Conservation (phyloP, 1,140 invertebrate genomes). For the Bombus pascuorum region DNA sequence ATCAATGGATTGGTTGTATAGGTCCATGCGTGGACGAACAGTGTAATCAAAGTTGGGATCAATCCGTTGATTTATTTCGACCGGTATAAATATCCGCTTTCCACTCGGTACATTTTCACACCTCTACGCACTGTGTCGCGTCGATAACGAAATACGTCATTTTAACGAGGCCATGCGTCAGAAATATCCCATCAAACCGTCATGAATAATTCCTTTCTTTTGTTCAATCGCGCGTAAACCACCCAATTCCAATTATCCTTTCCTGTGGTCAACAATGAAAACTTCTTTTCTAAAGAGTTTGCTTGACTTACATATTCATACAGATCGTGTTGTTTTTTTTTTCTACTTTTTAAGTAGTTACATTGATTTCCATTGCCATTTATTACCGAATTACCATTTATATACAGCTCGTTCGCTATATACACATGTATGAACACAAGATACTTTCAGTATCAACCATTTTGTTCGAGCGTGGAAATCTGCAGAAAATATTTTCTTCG, state of each 20-base stretch:
- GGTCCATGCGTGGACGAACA: not conserved
- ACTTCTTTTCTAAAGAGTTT: not conserved
- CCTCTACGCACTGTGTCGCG: conserved; percentile 33
- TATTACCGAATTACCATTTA: not conserved
- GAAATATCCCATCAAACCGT: conserved; percentile 33
- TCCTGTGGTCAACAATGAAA: not conserved
- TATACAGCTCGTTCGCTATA: no score
- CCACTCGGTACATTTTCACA: conserved; percentile 31
- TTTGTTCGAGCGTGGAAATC: not conserved
- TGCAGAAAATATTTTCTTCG: not conserved
- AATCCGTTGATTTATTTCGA: conserved; percentile 31
- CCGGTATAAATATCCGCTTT: conserved; percentile 39
- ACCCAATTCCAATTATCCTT: no score
- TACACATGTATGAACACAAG: no score
- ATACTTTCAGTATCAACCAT: not conserved
- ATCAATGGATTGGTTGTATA: conserved; percentile 1
- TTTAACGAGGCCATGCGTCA: conserved; percentile 46
- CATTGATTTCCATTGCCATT: not conserved
- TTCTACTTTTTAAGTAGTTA: not conserved
- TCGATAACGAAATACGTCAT: conserved; percentile 57
- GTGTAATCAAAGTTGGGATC: conserved; percentile 27
- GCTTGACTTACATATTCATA: not conserved
- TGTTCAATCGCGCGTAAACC: conserved; percentile 37
- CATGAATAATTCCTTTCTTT: conserved; percentile 60
- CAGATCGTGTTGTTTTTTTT: not conserved